Evolutionary conservation across 2,113 vertebrate species (phyloP).

Genomic region (Callospermophilus lateralis): DNA sequence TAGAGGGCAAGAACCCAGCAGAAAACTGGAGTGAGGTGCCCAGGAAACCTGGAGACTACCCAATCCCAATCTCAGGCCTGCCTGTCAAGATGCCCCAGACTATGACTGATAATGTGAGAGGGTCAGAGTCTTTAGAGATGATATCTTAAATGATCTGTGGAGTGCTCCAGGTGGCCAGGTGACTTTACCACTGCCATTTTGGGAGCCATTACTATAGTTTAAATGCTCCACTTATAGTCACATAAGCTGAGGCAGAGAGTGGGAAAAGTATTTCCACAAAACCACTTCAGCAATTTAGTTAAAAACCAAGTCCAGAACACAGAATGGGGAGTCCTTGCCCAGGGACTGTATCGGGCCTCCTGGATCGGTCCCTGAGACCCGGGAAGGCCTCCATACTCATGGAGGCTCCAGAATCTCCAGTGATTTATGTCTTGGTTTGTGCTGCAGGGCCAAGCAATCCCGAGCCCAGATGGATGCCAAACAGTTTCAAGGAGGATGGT

Average conservation of each 20-base stretch:
- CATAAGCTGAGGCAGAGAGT: background rate
- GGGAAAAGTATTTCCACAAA: background rate
- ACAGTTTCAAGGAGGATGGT: background rate
- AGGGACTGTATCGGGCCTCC: background rate
- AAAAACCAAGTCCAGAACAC: background rate
- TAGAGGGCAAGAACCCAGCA: background rate
- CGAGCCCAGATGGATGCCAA: background rate
- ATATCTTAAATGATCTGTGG: background rate
- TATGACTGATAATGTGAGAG: background rate
- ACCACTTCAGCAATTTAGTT: background rate
- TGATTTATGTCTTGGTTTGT: background rate
- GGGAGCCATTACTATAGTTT: background rate
- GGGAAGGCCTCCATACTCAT: background rate
- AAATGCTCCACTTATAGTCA: background rate
- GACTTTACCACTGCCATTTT: background rate
- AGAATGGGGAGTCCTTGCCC: background rate
- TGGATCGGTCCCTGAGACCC: background rate
- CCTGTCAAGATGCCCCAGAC: background rate
- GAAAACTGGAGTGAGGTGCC: background rate
- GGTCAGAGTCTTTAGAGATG: background rate
- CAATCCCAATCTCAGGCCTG: background rate
- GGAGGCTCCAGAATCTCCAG: background rate
- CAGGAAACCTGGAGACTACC: background rate
- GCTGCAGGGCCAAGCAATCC: background rate
- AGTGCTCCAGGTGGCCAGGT: background rate